These are phyloP conservation scores for Drosophila percnosoma DNA, from an alignment of 2,888 invertebrate genomes.

Conservation along the genomic window DNA sequence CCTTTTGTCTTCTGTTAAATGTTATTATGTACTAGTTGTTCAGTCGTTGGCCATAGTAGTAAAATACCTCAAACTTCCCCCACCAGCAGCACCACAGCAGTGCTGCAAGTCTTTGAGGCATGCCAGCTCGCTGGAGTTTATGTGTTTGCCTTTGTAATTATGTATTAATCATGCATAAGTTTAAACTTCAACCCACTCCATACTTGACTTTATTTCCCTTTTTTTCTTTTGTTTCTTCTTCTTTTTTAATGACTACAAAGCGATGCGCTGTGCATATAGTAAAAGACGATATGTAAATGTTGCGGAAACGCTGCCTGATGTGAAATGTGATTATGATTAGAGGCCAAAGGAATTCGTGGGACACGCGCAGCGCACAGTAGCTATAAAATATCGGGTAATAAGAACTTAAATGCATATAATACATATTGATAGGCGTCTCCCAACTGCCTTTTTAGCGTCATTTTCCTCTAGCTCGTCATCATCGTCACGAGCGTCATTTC, in stretches of 20 bases:
- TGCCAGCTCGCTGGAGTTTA: conserved; percentile 52
- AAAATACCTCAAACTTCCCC: conserved; percentile 31
- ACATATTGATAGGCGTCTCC: conserved; percentile 27
- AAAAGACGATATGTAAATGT: conserved; percentile 69
- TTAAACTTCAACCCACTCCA: conserved; percentile 45
- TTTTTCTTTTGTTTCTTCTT: conserved; percentile 2
- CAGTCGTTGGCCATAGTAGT: conserved; percentile 32
- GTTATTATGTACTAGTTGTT: conserved; percentile 57
- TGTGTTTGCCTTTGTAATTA: conserved; percentile 78
- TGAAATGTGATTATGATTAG: conserved; percentile 70
- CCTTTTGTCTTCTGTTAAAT: conserved; percentile 67
- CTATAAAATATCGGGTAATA: conserved; percentile 71
- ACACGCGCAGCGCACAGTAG: conserved; percentile 32
- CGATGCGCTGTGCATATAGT: conserved; percentile 27
- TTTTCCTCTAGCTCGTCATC: conserved; percentile 25
- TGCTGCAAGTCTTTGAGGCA: conserved; percentile 10
- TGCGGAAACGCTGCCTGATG: conserved; percentile 68
- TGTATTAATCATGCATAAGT: conserved; percentile 79
- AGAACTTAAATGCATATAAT: conserved; percentile 76
- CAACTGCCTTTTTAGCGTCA: conserved; percentile 18
- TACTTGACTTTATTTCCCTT: conserved; percentile 10
- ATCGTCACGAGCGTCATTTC: conserved; percentile 64
- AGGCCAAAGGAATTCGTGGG: conserved; percentile 23
- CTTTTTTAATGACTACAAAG: conserved; percentile 46
- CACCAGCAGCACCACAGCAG: neutral